These are phyloP conservation scores for Leptogaster cylindrica DNA, from an alignment of 2,888 invertebrate genomes.

Conservation along the genomic window DNA sequence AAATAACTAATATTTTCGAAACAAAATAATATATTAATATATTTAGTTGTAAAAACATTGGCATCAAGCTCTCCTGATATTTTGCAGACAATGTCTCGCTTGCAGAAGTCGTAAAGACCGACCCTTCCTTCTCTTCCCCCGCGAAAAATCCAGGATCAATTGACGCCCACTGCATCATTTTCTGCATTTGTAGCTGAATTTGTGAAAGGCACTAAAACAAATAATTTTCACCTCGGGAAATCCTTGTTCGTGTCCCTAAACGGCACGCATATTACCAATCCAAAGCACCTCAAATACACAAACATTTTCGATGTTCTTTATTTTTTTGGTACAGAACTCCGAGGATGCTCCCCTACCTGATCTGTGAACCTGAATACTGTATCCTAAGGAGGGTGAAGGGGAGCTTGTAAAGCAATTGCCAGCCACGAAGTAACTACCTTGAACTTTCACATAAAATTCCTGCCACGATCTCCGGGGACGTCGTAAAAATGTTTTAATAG, in stretches of 20 bases:
- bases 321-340: neutral
- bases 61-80: too few species aligned
- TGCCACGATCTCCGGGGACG: conserved; percentile 42
- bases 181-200: too few species aligned
- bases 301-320: neutral
- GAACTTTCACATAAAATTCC: conserved; percentile 43
- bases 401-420: neutral
- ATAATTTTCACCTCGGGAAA: conserved; percentile 8
- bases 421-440: conserved; percentile 24
- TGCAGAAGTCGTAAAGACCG: too few species aligned
- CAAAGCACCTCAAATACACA: conserved; percentile 5
- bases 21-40: too few species aligned
- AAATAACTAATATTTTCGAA: too few species aligned
- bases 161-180: too few species aligned
- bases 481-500: conserved; percentile 45
- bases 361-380: neutral
- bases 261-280: conserved; percentile 15
- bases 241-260: neutral
- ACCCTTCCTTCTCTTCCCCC: too few species aligned
- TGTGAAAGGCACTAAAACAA: conserved; percentile 1
- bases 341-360: neutral
- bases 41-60: too few species aligned
- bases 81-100: too few species aligned
- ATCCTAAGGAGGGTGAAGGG: neutral
- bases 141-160: too few species aligned